A percentile compares a stretch with the other conserved stretches of the same genome.
phyloP scores from a whole-genome alignment of 2,113 vertebrate species.

The Hippoglossus stenolepis region DNA sequence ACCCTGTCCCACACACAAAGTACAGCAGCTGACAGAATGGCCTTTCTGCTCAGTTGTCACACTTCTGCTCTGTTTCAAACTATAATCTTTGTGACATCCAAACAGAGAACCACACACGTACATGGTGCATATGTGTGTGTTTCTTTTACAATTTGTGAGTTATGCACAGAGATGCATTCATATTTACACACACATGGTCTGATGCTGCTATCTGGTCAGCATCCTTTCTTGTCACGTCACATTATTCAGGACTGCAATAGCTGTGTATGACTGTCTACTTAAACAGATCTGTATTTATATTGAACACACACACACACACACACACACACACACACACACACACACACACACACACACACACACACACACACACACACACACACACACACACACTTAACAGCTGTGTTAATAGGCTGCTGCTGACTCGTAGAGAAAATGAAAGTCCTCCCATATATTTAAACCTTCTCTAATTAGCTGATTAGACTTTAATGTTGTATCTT shows the following conservation, averaged over 20 bases:
- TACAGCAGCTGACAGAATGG: constrained; percentile 43
- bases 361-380: constrained; percentile 1
- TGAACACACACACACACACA: neutral
- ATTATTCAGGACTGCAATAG: neutral
- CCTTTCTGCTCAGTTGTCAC: constrained; percentile 64
- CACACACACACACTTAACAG: no score
- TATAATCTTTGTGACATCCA: constrained; percentile 40
- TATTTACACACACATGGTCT: no score
- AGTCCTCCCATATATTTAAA: no score
- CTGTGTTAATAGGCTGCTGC: no score
- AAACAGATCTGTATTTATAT: constrained; percentile 18
- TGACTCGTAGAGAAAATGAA: no score
- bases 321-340: neutral
- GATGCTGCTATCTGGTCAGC: constrained; percentile 3
- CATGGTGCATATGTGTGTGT: constrained; percentile 5
- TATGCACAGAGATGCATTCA: no score
- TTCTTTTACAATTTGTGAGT: no score
- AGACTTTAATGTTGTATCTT: neutral
- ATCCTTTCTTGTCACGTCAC: neutral
- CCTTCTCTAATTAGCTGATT: no score
- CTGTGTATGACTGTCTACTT: neutral
- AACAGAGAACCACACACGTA: constrained; percentile 39
- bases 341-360: neutral
- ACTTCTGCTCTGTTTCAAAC: constrained; percentile 44
- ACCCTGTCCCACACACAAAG: constrained; percentile 33